phyloP scores from a whole-genome alignment of 2,113 vertebrate genomes.

The Potamarius usumacintae region DNA sequence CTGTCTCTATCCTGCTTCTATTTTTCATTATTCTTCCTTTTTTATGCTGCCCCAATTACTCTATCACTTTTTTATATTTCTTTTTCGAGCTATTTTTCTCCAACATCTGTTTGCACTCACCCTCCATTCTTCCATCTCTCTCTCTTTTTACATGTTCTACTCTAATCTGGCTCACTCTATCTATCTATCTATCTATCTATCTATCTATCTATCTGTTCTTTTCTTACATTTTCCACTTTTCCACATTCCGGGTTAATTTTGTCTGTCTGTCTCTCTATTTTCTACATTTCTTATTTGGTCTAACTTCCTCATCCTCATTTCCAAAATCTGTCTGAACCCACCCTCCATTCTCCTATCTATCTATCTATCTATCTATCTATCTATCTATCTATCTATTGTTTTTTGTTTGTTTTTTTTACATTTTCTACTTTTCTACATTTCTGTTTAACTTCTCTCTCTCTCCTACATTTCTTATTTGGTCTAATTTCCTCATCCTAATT shows the following conservation, averaged over 20 bases:
- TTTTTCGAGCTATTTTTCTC: not conserved
- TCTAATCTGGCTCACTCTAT: not conserved
- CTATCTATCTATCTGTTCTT: not conserved
- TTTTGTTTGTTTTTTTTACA: not conserved
- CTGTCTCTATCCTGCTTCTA: not conserved
- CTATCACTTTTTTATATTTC: not conserved
- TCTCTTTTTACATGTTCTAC: not conserved
- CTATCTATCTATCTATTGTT: not conserved
- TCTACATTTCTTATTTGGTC: not conserved
- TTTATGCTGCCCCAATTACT: not conserved
- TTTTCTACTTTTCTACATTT: not conserved
- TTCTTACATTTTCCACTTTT: not conserved
- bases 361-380: not conserved
- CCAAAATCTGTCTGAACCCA: conserved; percentile 9
- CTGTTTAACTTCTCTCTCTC: not conserved
- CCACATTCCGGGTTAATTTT: too few species aligned
- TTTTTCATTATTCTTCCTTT: not conserved
- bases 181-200: not conserved
- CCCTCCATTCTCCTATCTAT: not conserved
- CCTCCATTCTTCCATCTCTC: not conserved
- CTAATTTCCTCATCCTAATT: not conserved
- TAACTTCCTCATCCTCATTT: not conserved
- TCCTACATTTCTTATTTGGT: not conserved
- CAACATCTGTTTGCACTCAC: conserved; percentile 22
- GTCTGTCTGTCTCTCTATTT: not conserved